Conservation (phyloP, 2,888 invertebrate species). For the Rugalucina vietnamica region DNA sequence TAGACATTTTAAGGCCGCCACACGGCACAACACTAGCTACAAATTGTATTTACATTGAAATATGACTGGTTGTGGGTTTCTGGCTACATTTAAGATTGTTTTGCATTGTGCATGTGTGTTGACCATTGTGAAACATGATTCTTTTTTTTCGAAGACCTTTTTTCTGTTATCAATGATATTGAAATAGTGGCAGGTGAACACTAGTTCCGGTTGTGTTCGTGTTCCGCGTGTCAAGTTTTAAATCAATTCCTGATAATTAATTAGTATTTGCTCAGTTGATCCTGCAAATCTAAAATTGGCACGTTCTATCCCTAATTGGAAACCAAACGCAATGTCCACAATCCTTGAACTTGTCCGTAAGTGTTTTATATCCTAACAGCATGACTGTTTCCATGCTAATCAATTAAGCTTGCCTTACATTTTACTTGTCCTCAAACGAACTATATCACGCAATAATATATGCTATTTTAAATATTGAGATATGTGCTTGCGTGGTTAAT, state of each 20-base stretch:
- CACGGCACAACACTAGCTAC: too few species aligned
- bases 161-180: neutral
- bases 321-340: too few species aligned
- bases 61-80: neutral
- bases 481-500: too few species aligned
- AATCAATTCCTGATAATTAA: neutral
- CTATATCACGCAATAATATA: too few species aligned
- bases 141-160: neutral
- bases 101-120: too few species aligned
- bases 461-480: too few species aligned
- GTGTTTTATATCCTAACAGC: too few species aligned
- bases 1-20: too few species aligned
- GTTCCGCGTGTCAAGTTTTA: neutral
- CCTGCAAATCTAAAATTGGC: neutral
- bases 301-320: neutral
- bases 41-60: neutral
- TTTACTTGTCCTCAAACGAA: too few species aligned
- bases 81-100: neutral
- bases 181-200: neutral
- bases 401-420: too few species aligned
- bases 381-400: too few species aligned
- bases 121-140: neutral
- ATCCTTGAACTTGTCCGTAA: neutral
- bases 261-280: neutral
- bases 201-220: too few species aligned